Base-by-base conservation (phyloP, 2,113 vertebrate species). In the Serilophus lunatus region DNA sequence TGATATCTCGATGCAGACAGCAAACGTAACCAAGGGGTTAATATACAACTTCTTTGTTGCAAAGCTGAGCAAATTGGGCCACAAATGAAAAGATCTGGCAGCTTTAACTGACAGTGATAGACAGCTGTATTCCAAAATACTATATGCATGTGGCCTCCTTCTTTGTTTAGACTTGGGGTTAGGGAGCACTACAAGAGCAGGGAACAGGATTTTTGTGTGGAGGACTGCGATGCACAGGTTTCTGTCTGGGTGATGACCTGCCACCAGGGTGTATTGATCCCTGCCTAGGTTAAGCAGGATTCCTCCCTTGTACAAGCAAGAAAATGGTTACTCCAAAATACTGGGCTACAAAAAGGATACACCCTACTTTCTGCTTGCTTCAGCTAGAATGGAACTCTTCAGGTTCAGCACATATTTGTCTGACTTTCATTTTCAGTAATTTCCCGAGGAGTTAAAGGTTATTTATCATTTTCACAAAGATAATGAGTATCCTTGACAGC, bases 1-100 rank as follows among this genome's bases (percentile, higher is more conserved):
- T 35, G 40, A 54, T 45, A n/a, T 5, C 14, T 82, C 1, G 0
- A 2, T 38, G n/a, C n/a, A 70, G 57, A 18, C 12, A 64, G 49
- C 38, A 71, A 31, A 26, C 19, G 6, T 42, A 25, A 38, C n/a
- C 4, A 6, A 60, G 7, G 14, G 4, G 1, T n/a, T 78, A 35
- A 44, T 59, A 5, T 0, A 19, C 35, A 49, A 0, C 12, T 3
- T 16, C 36, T 3, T 42, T 51, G 18, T 56, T 65, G 64, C 4
- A 61, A 50, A 78, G 15, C 74, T 84, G n/a, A 45, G 40, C 0
- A 8, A 91, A 69, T 5, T 76, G 61, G 45, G 71, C 53, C 42
- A 57, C 24, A 74, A 31, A n/a, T 54, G 16, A 25, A 59, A 75
- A 59, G 11, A 28, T 66, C 66, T 71, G 35, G 22, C 22, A 71